Percentiles rank a stretch among this genome's conserved stretches.
These are phyloP conservation scores for Apamea epomidion DNA, from an alignment of 2,888 invertebrate species.

Conservation along the genomic window DNA sequence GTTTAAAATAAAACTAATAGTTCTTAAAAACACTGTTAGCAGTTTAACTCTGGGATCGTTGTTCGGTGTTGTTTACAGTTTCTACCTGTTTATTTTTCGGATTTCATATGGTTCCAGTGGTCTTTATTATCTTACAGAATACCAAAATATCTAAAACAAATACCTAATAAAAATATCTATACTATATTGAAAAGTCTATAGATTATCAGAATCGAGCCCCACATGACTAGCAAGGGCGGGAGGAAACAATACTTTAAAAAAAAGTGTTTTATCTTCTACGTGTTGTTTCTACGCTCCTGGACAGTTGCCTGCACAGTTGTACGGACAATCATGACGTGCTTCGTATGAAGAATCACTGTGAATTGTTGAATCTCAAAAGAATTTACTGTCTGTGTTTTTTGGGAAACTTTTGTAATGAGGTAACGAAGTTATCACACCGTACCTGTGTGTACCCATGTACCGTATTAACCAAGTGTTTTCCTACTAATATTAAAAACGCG, in stretches of 20 bases:
- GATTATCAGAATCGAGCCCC: not conserved
- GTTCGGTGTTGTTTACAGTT: not conserved
- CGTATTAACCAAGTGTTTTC: not conserved
- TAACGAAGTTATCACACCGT: not conserved
- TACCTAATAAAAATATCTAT: not conserved
- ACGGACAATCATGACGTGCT: slow-evolving; percentile 39
- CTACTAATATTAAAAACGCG: too few species aligned
- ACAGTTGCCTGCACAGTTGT: slow-evolving; percentile 9
- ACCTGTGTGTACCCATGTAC: too few species aligned
- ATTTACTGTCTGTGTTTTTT: slow-evolving; percentile 19
- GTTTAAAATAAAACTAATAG: not conserved
- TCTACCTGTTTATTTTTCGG: not conserved
- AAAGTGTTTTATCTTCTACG: not conserved
- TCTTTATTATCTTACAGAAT: not conserved
- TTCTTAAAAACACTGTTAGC: not conserved
- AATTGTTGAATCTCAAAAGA: slow-evolving; percentile 16
- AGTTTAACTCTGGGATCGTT: not conserved
- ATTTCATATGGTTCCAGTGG: not conserved
- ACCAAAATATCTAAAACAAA: not conserved
- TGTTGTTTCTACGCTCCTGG: slow-evolving; percentile 13
- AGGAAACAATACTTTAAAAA: too few species aligned
- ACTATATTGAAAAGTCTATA: not conserved
- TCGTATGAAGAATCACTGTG: slow-evolving; percentile 28
- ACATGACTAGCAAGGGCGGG: too few species aligned
- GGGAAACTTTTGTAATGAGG: not conserved